phyloP scores from a whole-genome alignment of 2,113 vertebrate genomes.

The Glaucomys volans region DNA sequence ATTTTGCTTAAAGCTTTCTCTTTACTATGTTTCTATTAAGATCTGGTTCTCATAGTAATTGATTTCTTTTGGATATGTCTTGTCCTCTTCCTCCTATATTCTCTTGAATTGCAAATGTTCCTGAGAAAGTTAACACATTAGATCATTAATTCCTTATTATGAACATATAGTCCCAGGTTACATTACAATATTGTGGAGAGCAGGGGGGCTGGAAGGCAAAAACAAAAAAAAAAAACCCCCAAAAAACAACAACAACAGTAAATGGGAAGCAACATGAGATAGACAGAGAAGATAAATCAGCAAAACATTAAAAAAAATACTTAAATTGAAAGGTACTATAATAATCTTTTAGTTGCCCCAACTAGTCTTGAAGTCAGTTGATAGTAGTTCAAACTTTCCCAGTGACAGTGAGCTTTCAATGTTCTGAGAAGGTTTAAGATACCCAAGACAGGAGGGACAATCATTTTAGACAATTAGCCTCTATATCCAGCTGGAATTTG shows the following conservation, averaged over 20 bases:
- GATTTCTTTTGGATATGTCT: neutral
- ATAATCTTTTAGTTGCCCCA: neutral
- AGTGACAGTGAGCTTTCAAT: neutral
- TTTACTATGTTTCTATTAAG: neutral
- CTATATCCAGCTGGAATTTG: neutral
- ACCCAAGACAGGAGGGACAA: neutral
- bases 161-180: neutral
- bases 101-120: neutral
- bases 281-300: neutral
- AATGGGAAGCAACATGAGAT: neutral
- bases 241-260: neutral
- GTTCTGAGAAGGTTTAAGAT: neutral
- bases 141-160: neutral
- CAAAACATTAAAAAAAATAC: neutral
- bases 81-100: neutral
- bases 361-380: neutral
- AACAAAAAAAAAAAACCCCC: no score
- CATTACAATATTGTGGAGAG: neutral
- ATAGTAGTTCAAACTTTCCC: neutral
- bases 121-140: constrained; percentile 9
- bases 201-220: neutral
- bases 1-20: neutral
- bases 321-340: neutral
- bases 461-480: neutral
- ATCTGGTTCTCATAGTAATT: neutral